Conservation (phyloP, 2,113 vertebrate genomes). For the Pedionomus torquatus region DNA sequence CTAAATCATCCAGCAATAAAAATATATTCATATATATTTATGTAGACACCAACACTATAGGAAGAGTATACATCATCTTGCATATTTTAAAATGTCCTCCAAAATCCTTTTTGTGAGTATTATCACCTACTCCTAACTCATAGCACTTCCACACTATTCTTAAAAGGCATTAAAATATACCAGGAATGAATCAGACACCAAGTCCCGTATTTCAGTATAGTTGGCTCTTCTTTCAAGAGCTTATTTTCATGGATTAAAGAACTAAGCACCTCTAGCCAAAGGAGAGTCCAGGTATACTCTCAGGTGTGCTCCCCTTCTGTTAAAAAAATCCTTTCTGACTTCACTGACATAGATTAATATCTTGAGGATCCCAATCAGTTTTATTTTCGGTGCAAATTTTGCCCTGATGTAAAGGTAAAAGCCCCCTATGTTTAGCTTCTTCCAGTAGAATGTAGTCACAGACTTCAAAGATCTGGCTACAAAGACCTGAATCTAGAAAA, state of each 20-base stretch:
- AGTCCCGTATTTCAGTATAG: background rate
- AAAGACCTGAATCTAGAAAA: background rate
- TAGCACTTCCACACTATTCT: background rate
- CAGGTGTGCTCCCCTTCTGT: background rate
- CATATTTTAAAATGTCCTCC: conserved; percentile 42
- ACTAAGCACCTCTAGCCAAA: background rate
- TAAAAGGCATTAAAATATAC: background rate
- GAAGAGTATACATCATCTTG: conserved; percentile 38
- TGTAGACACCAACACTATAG: conserved; percentile 16
- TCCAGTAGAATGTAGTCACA: background rate
- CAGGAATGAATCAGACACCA: background rate
- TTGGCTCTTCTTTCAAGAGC: background rate
- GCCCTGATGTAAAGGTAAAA: background rate
- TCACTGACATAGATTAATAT: background rate
- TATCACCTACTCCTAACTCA: background rate
- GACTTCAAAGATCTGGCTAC: background rate
- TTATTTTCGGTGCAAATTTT: background rate
- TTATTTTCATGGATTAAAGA: background rate
- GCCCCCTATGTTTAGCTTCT: background rate
- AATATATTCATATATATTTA: conserved; percentile 54
- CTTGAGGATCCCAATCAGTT: background rate
- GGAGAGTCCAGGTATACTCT: background rate
- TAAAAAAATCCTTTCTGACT: background rate
- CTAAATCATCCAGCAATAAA: conserved; percentile 30
- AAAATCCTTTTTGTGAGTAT: conserved; percentile 15